Conservation (phyloP, 2,113 vertebrate species). For the Diadophis punctatus region DNA sequence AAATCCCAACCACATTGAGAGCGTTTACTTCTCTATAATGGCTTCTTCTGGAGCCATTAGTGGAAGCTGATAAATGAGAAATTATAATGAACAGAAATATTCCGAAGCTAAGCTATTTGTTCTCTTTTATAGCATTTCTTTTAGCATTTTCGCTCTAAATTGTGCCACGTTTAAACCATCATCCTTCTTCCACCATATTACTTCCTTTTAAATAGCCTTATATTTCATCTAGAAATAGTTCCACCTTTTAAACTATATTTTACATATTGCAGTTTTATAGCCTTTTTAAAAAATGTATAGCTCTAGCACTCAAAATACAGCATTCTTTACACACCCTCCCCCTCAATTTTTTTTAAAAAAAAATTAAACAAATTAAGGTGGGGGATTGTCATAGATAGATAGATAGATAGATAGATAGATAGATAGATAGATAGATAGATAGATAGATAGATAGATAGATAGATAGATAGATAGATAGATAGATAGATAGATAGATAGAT, state of each 20-base stretch:
- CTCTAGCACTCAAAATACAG: not conserved
- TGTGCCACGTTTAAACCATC: constrained; percentile 47
- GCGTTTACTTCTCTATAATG: constrained; percentile 1
- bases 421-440: not conserved
- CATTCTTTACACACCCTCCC: not conserved
- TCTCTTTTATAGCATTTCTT: constrained; percentile 54
- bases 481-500: not conserved
- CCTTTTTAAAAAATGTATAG: not conserved
- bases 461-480: not conserved
- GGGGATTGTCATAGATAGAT: not conserved
- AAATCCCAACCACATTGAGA: not conserved
- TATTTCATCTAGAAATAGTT: constrained; percentile 27
- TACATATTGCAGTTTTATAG: constrained; percentile 19
- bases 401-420: not conserved
- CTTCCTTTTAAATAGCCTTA: constrained; percentile 37
- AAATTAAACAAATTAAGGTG: not conserved
- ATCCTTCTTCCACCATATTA: constrained; percentile 44
- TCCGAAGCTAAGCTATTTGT: constrained; percentile 44
- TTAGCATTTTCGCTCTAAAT: constrained; percentile 59
- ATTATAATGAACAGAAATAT: constrained; percentile 38
- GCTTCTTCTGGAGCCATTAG: constrained; percentile 55
- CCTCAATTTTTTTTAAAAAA: not conserved
- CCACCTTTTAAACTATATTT: constrained; percentile 40
- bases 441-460: not conserved
- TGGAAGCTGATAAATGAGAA: constrained; percentile 59